phyloP scores from a whole-genome alignment of 2,888 invertebrate genomes.

The Embidobia sp. region DNA sequence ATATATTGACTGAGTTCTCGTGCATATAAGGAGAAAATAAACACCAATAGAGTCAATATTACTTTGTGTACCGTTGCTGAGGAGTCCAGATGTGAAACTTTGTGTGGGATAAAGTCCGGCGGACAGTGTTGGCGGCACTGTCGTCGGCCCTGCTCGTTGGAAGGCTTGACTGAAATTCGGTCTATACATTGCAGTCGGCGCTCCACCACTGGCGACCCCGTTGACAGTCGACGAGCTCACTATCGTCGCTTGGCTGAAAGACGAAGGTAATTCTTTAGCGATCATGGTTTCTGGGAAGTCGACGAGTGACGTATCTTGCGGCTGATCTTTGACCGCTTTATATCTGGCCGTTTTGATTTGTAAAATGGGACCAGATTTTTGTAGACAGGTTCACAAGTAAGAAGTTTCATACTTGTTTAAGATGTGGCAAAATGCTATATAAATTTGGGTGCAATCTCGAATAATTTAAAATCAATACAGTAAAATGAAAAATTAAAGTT shows the following conservation, averaged over 20 bases:
- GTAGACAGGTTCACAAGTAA: not conserved
- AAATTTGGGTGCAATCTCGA: no score
- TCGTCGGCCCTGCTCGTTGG: conserved; percentile 84
- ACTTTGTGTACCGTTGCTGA: conserved; percentile 82
- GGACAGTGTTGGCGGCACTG: conserved; percentile 79
- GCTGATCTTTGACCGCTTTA: conserved; percentile 57
- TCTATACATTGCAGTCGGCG: conserved; percentile 86
- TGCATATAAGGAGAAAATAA: conserved; percentile 66
- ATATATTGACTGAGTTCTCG: conserved; percentile 18
- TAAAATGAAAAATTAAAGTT: no score
- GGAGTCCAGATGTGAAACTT: conserved; percentile 80
- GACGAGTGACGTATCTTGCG: conserved; percentile 49
- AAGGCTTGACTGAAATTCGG: conserved; percentile 89
- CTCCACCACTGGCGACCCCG: conserved; percentile 80
- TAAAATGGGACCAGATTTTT: conserved; percentile 4
- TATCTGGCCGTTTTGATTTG: conserved; percentile 41
- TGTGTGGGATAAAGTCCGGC: conserved; percentile 82
- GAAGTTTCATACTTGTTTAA: no score
- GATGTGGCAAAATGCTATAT: no score
- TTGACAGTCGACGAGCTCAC: conserved; percentile 82
- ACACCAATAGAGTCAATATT: conserved; percentile 77
- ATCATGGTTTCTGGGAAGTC: conserved; percentile 45
- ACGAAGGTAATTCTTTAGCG: conserved; percentile 50
- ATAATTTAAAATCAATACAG: no score
- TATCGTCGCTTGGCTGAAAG: conserved; percentile 84